phyloP scores from a whole-genome alignment of 2,888 invertebrate genomes.

The Ennomos erosarius region DNA sequence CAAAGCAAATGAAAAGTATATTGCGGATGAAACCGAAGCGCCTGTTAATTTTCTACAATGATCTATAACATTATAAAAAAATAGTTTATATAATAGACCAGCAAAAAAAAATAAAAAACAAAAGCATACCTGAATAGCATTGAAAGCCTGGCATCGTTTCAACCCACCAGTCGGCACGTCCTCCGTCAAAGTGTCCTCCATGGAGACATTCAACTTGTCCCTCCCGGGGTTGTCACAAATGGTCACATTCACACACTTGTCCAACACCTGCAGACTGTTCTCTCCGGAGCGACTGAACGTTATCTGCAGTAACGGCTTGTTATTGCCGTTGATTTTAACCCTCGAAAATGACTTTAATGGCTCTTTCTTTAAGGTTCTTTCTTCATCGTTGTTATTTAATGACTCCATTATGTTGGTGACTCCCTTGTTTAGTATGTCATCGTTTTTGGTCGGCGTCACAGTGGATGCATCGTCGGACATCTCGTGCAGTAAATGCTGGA shows the following conservation, averaged over 20 bases:
- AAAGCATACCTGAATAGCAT: slow-evolving; percentile 73
- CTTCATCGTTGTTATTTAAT: slow-evolving; percentile 53
- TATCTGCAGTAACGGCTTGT: slow-evolving; percentile 75
- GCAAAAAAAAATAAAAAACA: too few species aligned
- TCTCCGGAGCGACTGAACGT: slow-evolving; percentile 72
- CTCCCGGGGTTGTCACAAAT: slow-evolving; percentile 60
- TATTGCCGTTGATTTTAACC: slow-evolving; percentile 77
- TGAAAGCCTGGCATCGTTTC: slow-evolving; percentile 82
- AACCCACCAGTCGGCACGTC: slow-evolving; percentile 66
- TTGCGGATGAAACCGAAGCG: too few species aligned
- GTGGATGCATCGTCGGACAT: slow-evolving; percentile 59
- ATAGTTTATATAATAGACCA: not conserved
- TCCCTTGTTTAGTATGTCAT: slow-evolving; percentile 67
- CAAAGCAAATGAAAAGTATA: too few species aligned
- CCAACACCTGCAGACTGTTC: slow-evolving; percentile 73
- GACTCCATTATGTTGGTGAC: slow-evolving; percentile 69
- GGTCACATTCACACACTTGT: slow-evolving; percentile 76
- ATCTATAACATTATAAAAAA: too few species aligned
- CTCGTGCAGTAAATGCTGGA: slow-evolving; percentile 67
- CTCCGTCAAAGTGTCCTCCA: slow-evolving; percentile 65
- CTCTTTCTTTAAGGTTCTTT: slow-evolving; percentile 51
- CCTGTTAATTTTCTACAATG: too few species aligned
- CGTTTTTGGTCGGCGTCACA: slow-evolving; percentile 45
- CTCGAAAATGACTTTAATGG: slow-evolving; percentile 66
- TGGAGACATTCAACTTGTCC: slow-evolving; percentile 60